These are phyloP conservation scores for Drosophila antonietae DNA, from an alignment of 2,888 invertebrate genomes.

Conservation along the genomic window DNA sequence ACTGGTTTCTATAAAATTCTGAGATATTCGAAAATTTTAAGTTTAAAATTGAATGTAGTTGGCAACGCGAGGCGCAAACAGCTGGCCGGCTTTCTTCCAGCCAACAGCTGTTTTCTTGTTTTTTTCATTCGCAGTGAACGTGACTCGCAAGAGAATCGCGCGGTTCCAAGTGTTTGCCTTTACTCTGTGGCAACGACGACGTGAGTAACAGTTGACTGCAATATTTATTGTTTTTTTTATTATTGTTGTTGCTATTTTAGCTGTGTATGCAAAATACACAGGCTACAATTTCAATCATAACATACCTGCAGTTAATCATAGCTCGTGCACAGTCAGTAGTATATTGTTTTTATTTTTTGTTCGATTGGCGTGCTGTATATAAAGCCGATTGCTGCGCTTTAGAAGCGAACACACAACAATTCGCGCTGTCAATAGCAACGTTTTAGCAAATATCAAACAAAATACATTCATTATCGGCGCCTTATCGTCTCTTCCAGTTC, in stretches of 20 bases:
- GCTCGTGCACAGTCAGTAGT: conserved; percentile 40
- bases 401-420: conserved; percentile 35
- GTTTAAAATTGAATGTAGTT: conserved; percentile 27
- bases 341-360: conserved; percentile 23
- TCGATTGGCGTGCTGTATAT: conserved; percentile 33
- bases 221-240: conserved; percentile 26
- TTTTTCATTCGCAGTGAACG: conserved; percentile 53
- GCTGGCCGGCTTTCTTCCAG: conserved; percentile 62
- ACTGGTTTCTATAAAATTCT: background rate
- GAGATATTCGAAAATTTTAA: background rate
- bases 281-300: conserved; percentile 51
- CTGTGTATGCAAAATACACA: background rate
- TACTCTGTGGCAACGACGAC: conserved; percentile 31
- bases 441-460: conserved; percentile 9
- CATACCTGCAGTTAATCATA: conserved; percentile 66
- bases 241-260: background rate
- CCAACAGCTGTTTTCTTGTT: conserved; percentile 52
- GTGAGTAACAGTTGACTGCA: conserved; percentile 59
- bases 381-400: conserved; percentile 20
- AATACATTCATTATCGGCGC: conserved; percentile 19
- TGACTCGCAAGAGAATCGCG: conserved; percentile 63
- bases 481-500: conserved; percentile 53
- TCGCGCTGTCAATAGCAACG: conserved; percentile 19
- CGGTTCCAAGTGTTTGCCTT: conserved; percentile 30
- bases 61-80: conserved; percentile 59